A percentile compares a stretch with the other conserved stretches of the same genome.
phyloP scores from a whole-genome alignment of 2,888 invertebrate genomes.

The Eristalis intricaria region DNA sequence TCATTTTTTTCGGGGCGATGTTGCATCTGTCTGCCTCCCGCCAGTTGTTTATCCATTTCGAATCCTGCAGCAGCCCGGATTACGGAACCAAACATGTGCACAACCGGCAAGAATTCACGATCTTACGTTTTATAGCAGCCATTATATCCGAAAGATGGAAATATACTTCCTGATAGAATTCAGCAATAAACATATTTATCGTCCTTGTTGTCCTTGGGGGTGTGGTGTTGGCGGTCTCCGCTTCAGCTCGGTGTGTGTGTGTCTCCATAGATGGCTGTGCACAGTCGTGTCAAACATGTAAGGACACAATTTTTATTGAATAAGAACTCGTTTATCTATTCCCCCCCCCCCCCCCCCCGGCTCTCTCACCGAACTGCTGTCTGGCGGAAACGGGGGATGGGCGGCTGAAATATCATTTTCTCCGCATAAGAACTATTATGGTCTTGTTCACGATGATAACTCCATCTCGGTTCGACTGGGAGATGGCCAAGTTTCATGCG shows the following conservation, averaged over 20 bases:
- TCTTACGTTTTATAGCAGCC: slow-evolving; percentile 63
- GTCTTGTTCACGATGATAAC: slow-evolving; percentile 25
- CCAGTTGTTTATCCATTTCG: slow-evolving; percentile 40
- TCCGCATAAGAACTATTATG: slow-evolving; percentile 48
- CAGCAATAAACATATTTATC: slow-evolving; percentile 72
- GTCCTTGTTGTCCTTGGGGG: slow-evolving; percentile 36
- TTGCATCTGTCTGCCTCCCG: slow-evolving; percentile 41
- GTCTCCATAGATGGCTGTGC: slow-evolving; percentile 13
- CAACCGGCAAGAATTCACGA: slow-evolving; percentile 55
- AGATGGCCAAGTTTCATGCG: not conserved
- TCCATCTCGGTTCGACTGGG: slow-evolving; percentile 2
- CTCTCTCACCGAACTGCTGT: slow-evolving; percentile 10
- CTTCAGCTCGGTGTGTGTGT: not conserved
- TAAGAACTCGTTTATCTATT: slow-evolving; percentile 68
- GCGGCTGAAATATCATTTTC: slow-evolving; percentile 50
- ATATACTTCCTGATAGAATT: slow-evolving; percentile 70
- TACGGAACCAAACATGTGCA: slow-evolving; percentile 67
- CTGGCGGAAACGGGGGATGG: not conserved
- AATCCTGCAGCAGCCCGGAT: slow-evolving; percentile 40
- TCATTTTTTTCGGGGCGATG: not conserved
- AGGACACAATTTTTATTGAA: slow-evolving; percentile 70
- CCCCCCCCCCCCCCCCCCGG: not conserved
- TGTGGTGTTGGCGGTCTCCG: not conserved
- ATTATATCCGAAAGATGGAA: slow-evolving; percentile 67
- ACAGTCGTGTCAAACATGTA: slow-evolving; percentile 57